Evolutionary conservation across 2,797 vertebrate species (phyloP), one percentile per base, ranked within the genome.

Genomic region (Enteromius fasciolatus): DNA sequence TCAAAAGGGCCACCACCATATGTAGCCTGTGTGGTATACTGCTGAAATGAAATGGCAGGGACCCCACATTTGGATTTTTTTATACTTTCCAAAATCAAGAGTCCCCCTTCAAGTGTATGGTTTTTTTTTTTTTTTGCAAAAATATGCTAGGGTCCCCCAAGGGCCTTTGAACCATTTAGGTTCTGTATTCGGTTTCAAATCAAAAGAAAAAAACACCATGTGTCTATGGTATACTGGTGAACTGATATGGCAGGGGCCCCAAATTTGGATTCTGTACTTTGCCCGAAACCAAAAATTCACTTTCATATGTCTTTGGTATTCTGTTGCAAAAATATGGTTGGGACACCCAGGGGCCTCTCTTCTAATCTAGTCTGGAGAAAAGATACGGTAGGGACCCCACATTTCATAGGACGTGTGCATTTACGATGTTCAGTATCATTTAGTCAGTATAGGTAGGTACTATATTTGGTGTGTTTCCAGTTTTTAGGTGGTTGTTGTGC

Each of bases 391-490:
- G 20, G 20, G 18, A 67, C 68, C 74, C 70, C 44, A 76, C 82
- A 63, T 83, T 52, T 64, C 39, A 64, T 63, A 12, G 18, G 59
- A 31, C 3, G 1, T 66, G 50, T 33, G 25, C 14, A 57, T 74
- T 54, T 36, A 31, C 0, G 12, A 33, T n/a, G 28, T 12, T 18
- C 28, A 36, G 5, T 36, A 12, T 52, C 28, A 36, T 69, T 39
- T 25, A 50, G 50, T 39, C 63, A 57, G 18, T 84, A 78, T 31
- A 20, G 36, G 77, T 11, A 67, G 36, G 77, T 80, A n/a, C 50
- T n/a, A 54, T n/a, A 25, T 28, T 61, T 67, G 46, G 39, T 59
- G 69, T 70, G n/a, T 83, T 66, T 83, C 50, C 33, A n/a, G 14
- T 70, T 14, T 41, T 46, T 39, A 33, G 14, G 59, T 78, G 44